Base-by-base conservation (phyloP, 2,113 vertebrate genomes). In the Phasianus colchicus region DNA sequence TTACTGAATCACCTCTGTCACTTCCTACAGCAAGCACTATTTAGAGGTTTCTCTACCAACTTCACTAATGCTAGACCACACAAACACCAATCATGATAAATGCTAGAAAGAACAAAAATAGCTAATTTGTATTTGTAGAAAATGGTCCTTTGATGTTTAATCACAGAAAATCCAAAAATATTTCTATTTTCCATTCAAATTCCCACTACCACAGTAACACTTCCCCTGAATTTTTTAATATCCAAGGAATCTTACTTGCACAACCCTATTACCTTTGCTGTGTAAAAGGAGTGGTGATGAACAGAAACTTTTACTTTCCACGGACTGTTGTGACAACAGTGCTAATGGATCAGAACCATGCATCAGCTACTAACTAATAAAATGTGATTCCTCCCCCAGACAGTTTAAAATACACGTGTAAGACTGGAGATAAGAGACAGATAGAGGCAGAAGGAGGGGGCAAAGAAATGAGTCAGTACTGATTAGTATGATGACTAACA, bases 1-100 rank as follows among this genome's bases (percentile, higher is more conserved):
- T 91, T 58, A 88, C 48, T 93, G 88, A 92, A 91, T 86, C 96
- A 93, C 81, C 69, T 87, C 24, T 55, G 92, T 63, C 87, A 77
- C 79, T 95, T 96, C 94, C 86, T 75, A 57, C 60, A 92, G 72
- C 36, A 75, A 84, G 58, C 25, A 57, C 34, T 71, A 55, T 50
- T 78, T n/a, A 55, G 19, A 81, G 32, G 19, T 84, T 90, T 92
- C 70, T 81, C 65, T 83, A 71, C 57, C 72, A 81, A 27, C 40
- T 52, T 83, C 50, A 67, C n/a, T 72, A 64, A 64, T 45, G 83
- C 65, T 54, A 91, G 12, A 15, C 18, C 18, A 40, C 21, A 40
- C 48, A n/a, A 29, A 27, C 47, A 16, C 8, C 24, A 14, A 22
- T 38, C 58, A 61, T 36, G 40, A 66, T 14, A 88, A 76, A 73